These are phyloP conservation scores for Sylvia atricapilla DNA, from an alignment of 2,113 vertebrate genomes.

Conservation along the genomic window DNA sequence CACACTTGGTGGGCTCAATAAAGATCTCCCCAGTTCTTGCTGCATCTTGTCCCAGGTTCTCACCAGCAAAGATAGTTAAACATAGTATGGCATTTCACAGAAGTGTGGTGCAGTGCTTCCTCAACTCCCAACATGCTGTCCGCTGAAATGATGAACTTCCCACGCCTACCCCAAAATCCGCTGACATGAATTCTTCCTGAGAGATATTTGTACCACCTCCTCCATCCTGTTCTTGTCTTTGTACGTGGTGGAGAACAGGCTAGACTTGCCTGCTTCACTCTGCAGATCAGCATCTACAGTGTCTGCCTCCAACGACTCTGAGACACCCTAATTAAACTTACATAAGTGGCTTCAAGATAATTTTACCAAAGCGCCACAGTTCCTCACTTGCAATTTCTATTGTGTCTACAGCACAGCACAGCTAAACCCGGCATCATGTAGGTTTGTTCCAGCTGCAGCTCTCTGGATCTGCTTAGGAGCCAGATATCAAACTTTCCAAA, in stretches of 20 bases:
- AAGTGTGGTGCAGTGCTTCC: neutral
- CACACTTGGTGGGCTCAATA: neutral
- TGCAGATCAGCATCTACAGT: neutral
- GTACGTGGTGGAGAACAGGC: neutral
- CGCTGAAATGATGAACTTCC: neutral
- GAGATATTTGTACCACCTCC: slow-evolving; percentile 25
- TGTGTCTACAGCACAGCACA: neutral
- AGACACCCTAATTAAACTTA: neutral
- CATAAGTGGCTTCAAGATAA: neutral
- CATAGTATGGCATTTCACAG: neutral
- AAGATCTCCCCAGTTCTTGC: neutral
- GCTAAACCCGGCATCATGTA: neutral
- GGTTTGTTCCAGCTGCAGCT: neutral
- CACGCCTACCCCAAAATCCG: slow-evolving; percentile 10
- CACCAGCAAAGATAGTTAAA: neutral
- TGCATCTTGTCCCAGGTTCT: neutral
- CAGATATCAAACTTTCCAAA: neutral
- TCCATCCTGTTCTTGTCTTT: slow-evolving; percentile 12
- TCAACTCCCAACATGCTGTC: neutral
- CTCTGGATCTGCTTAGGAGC: neutral
- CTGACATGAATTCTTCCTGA: neutral
- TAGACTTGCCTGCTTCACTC: neutral
- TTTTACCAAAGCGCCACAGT: neutral
- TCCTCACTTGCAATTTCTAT: neutral
- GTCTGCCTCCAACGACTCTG: neutral